A percentile compares a stretch with the other conserved stretches of the same genome.
These are phyloP conservation scores for Mechanitis messenoides DNA, from an alignment of 2,888 invertebrate species.

Conservation along the genomic window DNA sequence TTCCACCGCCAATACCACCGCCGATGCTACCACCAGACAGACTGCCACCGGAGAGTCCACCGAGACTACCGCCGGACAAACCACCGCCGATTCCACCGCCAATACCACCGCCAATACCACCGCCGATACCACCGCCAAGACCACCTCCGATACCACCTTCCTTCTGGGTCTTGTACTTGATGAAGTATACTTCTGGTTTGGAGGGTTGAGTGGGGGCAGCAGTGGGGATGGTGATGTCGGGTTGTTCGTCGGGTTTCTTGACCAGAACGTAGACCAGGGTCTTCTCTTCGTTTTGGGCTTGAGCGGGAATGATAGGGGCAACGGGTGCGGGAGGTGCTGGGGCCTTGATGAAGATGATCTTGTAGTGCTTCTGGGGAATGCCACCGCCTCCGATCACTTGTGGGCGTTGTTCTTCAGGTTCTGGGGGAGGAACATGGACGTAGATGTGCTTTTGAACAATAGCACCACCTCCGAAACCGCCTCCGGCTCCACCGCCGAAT, in stretches of 20 bases:
- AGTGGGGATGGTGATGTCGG: slow-evolving; percentile 86
- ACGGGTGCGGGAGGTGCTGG: slow-evolving; percentile 86
- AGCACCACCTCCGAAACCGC: slow-evolving; percentile 68
- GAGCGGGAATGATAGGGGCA: slow-evolving; percentile 83
- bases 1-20: slow-evolving; percentile 42
- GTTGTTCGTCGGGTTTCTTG: slow-evolving; percentile 88
- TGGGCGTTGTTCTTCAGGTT: slow-evolving; percentile 82
- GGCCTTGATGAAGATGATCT: slow-evolving; percentile 91
- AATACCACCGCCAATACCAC: slow-evolving; percentile 42
- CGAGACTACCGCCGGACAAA: slow-evolving; percentile 35
- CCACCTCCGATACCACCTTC: slow-evolving; percentile 45
- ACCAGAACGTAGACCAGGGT: slow-evolving; percentile 89
- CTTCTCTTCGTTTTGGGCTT: slow-evolving; percentile 86
- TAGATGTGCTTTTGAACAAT: slow-evolving; percentile 88
- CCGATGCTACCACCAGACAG: slow-evolving; percentile 36
- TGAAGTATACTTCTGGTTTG: slow-evolving; percentile 90
- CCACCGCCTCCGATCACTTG: slow-evolving; percentile 80
- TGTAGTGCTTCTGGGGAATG: slow-evolving; percentile 86
- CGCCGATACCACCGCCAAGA: slow-evolving; percentile 45
- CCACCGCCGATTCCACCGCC: slow-evolving; percentile 35
- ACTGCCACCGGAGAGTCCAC: slow-evolving; percentile 35
- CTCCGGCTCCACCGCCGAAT: slow-evolving; percentile 55
- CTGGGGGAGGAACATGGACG: slow-evolving; percentile 89
- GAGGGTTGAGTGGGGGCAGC: slow-evolving; percentile 84
- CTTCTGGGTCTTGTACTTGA: slow-evolving; percentile 87